phyloP scores from a whole-genome alignment of 2,113 vertebrate species.

The Dunckerocampus dactyliophorus region DNA sequence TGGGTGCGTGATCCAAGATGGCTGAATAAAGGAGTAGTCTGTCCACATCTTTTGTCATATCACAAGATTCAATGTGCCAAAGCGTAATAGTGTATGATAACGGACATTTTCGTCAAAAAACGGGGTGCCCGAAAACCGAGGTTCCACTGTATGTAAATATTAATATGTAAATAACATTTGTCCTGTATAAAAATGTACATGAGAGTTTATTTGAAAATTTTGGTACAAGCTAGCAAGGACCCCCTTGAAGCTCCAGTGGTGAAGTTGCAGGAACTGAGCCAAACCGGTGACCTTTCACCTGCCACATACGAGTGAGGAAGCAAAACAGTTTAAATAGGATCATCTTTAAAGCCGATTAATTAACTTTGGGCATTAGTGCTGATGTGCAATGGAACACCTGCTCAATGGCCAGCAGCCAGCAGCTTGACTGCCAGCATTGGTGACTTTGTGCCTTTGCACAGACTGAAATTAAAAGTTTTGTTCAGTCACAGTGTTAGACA shows the following conservation, averaged over 20 bases:
- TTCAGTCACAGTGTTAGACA: neutral
- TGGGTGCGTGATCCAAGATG: too few relatives aligned
- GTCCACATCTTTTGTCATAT: too few relatives aligned
- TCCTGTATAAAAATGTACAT: neutral
- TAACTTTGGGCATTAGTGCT: neutral
- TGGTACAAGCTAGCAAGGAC: slow-evolving; percentile 28
- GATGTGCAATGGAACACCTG: neutral
- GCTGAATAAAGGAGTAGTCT: too few relatives aligned
- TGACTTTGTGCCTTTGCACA: neutral
- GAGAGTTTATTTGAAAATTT: slow-evolving; percentile 16
- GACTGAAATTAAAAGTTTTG: neutral
- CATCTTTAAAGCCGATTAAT: neutral
- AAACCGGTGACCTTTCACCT: slow-evolving; percentile 13
- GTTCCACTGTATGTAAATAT: too few relatives aligned
- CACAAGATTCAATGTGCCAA: too few relatives aligned
- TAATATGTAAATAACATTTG: neutral
- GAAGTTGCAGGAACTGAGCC: neutral
- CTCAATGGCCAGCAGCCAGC: neutral
- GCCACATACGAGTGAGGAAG: neutral
- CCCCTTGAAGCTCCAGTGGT: neutral
- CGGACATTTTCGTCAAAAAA: too few relatives aligned
- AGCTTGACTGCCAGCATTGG: slow-evolving; percentile 1
- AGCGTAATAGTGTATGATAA: too few relatives aligned
- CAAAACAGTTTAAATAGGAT: neutral
- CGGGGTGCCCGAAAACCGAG: too few relatives aligned